Base-by-base conservation (phyloP, 2,113 vertebrate genomes). In the Tragelaphus scriptus region DNA sequence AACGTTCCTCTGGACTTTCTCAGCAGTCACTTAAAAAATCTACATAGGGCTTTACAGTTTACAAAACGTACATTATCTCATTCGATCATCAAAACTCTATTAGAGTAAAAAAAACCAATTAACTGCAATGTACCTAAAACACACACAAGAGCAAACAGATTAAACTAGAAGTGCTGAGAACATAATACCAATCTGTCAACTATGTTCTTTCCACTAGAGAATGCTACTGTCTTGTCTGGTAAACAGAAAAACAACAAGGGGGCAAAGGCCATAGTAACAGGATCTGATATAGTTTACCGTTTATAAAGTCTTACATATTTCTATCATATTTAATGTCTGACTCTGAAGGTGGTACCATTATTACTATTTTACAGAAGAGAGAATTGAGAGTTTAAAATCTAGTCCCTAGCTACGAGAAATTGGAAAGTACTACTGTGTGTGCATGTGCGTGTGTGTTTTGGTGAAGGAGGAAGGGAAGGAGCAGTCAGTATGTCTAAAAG, bases 231-330 rank as follows among this genome's bases (percentile, higher is more conserved):
- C 8, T 85, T 91, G 19, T 85, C 79, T 95, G 51, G 28, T 77
- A 96, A 96, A 96, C n/a, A 96, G 51, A 95, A 95, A 97, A 94
- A 77, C 7, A 93, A 81, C 17, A 81, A 75, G 13, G 19, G 13
- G 44, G 40, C 49, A 87, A 94, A 96, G 26, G 59, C 49, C 36
- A 63, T 25, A 63, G 71, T 49, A 97, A 89, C 8, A 87, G 30
- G 12, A 47, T 17, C 25, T 6, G 26, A 90, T 0, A 91, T 0
- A 91, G 23, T 94, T 94, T 44, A 94, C 4, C 30, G 7, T 86
- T 85, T 84, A 92, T 61, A 95, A 86, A 96, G 81, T 90, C 15
- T 95, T 93, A 44, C 7, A 56, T 32, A 55, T n/a, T 95, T 59
- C 32, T 94, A 63, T 61, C 26, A 94, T 68, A 92, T 71, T 85